A percentile compares a stretch with the other conserved stretches of the same genome.
These are phyloP conservation scores for Heliconius congener DNA, from an alignment of 1,140 invertebrate genomes.

Conservation along the genomic window DNA sequence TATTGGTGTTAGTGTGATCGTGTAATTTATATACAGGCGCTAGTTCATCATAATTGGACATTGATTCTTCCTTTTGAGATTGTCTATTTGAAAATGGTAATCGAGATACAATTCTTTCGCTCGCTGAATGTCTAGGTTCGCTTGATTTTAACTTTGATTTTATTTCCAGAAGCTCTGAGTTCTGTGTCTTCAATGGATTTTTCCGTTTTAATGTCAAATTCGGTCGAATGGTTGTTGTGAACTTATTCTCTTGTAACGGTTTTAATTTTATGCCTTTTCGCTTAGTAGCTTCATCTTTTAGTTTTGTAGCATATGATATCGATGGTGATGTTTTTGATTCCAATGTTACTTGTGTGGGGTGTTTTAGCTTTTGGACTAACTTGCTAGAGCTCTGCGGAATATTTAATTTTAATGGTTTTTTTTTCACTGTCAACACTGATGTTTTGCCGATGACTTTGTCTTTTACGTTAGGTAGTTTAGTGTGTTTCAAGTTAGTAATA, in stretches of 20 bases:
- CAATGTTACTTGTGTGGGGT: neutral
- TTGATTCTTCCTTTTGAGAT: neutral
- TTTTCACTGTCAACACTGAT: neutral
- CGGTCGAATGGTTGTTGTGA: conserved; percentile 39
- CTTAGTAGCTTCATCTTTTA: neutral
- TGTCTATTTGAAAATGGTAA: neutral
- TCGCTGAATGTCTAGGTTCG: conserved; percentile 27
- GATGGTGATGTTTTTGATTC: neutral
- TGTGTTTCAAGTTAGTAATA: neutral
- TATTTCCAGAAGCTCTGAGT: neutral
- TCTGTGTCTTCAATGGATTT: neutral
- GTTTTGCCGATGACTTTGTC: neutral
- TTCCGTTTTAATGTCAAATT: conserved; percentile 22
- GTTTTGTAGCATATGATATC: neutral
- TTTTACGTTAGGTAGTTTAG: neutral
- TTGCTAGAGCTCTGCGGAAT: neutral
- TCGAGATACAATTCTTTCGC: conserved; percentile 16
- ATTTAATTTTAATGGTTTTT: neutral
- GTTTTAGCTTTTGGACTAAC: neutral
- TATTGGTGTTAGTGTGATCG: neutral
- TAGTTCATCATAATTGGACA: neutral
- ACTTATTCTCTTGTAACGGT: conserved; percentile 42
- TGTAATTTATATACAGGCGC: neutral
- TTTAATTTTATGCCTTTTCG: conserved; percentile 31
- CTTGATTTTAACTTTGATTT: conserved; percentile 16